phyloP scores from a whole-genome alignment of 2,113 vertebrate species.

The Amblyornis subalaris region DNA sequence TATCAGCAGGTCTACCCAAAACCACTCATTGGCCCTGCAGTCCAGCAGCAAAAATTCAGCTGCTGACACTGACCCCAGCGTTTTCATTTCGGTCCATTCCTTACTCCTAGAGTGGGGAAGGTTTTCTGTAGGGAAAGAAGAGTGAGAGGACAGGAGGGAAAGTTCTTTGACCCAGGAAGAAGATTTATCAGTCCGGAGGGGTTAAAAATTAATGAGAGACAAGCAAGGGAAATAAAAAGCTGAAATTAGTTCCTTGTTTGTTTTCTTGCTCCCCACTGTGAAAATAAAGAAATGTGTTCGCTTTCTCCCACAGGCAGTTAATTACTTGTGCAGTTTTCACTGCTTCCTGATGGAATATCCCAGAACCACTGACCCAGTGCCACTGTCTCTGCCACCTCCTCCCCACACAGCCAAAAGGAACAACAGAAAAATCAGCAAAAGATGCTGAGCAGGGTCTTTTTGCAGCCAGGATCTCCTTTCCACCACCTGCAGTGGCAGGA shows the following conservation, averaged over 20 bases:
- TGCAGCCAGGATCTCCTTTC: background rate
- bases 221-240: background rate
- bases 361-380: background rate
- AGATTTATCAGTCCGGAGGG: background rate
- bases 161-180: background rate
- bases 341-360: background rate
- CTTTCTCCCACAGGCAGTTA: background rate
- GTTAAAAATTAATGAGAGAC: background rate
- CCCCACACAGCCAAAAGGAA: background rate
- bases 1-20: background rate
- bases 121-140: background rate
- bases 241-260: background rate
- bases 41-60: background rate
- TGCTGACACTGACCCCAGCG: background rate
- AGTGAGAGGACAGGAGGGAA: background rate
- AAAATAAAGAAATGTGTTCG: background rate
- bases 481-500: background rate
- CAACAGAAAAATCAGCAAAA: background rate
- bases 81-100: background rate
- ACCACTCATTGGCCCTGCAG: background rate
- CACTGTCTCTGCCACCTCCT: background rate
- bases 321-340: background rate
- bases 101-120: background rate
- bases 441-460: background rate
- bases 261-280: background rate